Conservation (phyloP, 2,797 vertebrate genomes). For the Hydrophis major region DNA sequence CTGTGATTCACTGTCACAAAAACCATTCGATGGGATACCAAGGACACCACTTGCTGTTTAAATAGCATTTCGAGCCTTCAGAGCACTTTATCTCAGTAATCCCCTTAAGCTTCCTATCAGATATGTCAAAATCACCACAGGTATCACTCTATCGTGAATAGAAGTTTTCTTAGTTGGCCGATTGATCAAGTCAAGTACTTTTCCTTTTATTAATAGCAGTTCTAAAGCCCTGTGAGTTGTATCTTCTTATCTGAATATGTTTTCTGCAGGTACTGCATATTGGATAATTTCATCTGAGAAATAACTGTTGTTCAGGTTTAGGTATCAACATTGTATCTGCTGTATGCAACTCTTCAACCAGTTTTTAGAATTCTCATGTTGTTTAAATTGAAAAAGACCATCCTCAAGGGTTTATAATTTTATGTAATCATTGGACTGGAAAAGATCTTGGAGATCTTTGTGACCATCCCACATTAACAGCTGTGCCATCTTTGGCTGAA, state of each 20-base stretch:
- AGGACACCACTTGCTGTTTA: not conserved
- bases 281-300: not conserved
- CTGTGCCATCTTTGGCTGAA: not conserved
- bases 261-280: not conserved
- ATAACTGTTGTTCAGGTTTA: not conserved
- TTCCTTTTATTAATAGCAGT: not conserved
- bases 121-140: not conserved
- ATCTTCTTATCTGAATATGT: not conserved
- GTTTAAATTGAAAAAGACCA: not conserved
- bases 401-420: not conserved
- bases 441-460: not conserved
- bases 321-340: not conserved
- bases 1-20: conserved; percentile 3
- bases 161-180: too few relatives aligned
- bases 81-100: not conserved
- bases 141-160: not conserved
- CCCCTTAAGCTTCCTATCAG: not conserved
- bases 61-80: not conserved
- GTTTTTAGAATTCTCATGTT: not conserved
- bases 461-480: not conserved
- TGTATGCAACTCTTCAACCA: not conserved
- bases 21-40: not conserved
- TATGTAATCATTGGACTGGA: not conserved
- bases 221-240: not conserved
- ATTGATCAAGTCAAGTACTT: not conserved